Evolutionary conservation across 2,888 invertebrate genomes (phyloP).

Genomic region (Criorhina ranunculi): DNA sequence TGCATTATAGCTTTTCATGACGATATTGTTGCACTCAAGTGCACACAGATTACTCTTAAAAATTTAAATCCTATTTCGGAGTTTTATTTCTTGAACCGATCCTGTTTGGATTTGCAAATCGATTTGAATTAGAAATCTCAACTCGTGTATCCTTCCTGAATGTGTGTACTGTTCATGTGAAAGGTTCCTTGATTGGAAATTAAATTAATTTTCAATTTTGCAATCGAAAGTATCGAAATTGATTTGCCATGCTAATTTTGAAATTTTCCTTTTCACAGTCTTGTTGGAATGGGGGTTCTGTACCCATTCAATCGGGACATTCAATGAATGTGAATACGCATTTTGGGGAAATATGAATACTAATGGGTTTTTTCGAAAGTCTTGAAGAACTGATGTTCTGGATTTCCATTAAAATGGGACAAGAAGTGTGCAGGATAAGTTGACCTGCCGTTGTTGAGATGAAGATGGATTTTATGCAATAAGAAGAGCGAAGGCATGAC

Average conservation of each 20-base stretch:
- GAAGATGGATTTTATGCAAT: no score
- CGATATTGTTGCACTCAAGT: slow-evolving; percentile 47
- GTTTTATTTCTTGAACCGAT: slow-evolving; percentile 52
- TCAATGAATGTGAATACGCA: not conserved
- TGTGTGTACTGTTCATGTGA: not conserved
- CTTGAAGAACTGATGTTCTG: no score
- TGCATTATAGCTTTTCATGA: slow-evolving; percentile 42
- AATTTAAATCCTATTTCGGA: slow-evolving; percentile 54
- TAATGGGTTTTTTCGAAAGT: no score
- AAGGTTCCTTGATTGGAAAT: slow-evolving; percentile 39
- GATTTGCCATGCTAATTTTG: slow-evolving; percentile 52
- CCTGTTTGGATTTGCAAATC: slow-evolving; percentile 56
- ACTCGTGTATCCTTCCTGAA: not conserved
- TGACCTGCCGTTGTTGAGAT: no score
- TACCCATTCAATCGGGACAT: not conserved
- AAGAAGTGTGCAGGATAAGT: no score
- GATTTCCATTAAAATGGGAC: no score
- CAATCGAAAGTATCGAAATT: slow-evolving; percentile 39
- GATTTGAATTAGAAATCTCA: slow-evolving; percentile 48
- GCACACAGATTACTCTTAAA: slow-evolving; percentile 46
- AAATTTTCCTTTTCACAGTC: slow-evolving; percentile 38
- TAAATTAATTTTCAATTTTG: slow-evolving; percentile 51
- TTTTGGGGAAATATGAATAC: not conserved
- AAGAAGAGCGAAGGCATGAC: no score
- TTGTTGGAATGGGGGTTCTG: not conserved